These are phyloP conservation scores for Agriopis leucophaearia DNA, from an alignment of 2,888 invertebrate species.

Conservation along the genomic window DNA sequence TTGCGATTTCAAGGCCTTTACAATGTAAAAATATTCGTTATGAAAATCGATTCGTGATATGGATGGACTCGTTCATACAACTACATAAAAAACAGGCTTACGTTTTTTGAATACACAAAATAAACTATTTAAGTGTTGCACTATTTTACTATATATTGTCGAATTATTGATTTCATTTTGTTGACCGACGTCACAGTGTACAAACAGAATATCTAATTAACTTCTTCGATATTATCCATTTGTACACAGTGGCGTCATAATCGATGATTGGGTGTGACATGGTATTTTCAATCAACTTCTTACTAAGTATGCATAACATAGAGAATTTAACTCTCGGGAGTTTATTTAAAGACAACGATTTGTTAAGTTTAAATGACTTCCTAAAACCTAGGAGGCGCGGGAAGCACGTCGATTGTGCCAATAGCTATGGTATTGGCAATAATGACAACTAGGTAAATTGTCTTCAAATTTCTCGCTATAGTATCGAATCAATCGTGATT, in stretches of 20 bases:
- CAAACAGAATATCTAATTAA: conserved; percentile 1
- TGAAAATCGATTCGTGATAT: conserved; percentile 23
- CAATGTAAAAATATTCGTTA: conserved; percentile 27
- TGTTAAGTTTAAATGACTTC: conserved; percentile 65
- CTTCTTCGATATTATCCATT: background rate
- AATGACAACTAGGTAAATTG: conserved; percentile 31
- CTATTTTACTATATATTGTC: conserved; percentile 32
- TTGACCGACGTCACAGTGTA: conserved; percentile 12
- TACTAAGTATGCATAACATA: conserved; percentile 47
- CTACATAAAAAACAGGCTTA: conserved; percentile 33
- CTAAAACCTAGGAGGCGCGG: conserved; percentile 71
- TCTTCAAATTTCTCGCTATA: conserved; percentile 34
- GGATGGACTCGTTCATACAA: conserved; percentile 33
- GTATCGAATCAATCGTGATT: conserved; percentile 56
- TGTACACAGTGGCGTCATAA: conserved; percentile 4
- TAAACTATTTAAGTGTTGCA: conserved; percentile 28
- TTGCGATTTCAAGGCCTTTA: conserved; percentile 12
- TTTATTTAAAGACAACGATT: conserved; percentile 46
- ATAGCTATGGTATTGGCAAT: conserved; percentile 49
- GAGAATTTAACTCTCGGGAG: conserved; percentile 51
- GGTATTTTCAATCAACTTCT: conserved; percentile 41
- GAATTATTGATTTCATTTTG: conserved; percentile 22
- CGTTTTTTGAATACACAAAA: conserved; percentile 36
- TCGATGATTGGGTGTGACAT: conserved; percentile 4
- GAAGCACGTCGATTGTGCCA: conserved; percentile 78